Base-by-base conservation (phyloP, 2,888 invertebrate genomes). In the Parapristionchus giblindavisi region DNA sequence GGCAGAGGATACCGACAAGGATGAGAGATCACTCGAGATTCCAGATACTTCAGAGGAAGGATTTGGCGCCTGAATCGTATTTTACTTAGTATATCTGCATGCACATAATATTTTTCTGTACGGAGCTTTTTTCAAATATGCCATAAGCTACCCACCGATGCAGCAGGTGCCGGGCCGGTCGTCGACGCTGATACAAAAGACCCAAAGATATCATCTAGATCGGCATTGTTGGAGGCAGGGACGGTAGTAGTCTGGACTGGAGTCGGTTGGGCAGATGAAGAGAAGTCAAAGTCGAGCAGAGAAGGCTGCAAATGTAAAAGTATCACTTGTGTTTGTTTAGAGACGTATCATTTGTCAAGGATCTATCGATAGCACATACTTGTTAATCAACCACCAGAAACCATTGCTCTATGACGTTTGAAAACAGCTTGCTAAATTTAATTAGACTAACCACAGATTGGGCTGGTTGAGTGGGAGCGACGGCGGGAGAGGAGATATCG, bases 171-270 rank as follows among this genome's bases (percentile, higher is more conserved):
- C 3, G 70, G 56, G 17, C 68, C 52, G n/a, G n/a, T n/a, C n/a
- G n/a, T n/a, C n/a, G n/a, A n/a, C 1, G 84, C 85, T 3, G 84
- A 83, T 11, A 85, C 85, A 21, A 85, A 82, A 24, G 83, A 79
- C 14, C 85, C 85, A 63, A 85, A 85, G 32, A 83, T 73, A 75
- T 85, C 85, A 51, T 85, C 85, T 21, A 85, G 73, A 56, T 84
- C 81, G 17, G 43, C 63, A 17, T 68, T 68, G 17, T 34, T 68
- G 0, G 51, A 34, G 27, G 68, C 34, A 17, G 68, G 43, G 5
- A 52, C 52, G n/a, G 68, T 0, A 1, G 34, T 21, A 3, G 24
- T 48, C n/a, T 36, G 21, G 27, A 2, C 34, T 52, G 5, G 43
- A 17, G 14, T 3, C 24, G 40, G 58, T 5, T 40, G 17, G 54